Evolutionary conservation across 2,113 vertebrate species (phyloP).

Genomic region (Grammomys dolichurus): DNA sequence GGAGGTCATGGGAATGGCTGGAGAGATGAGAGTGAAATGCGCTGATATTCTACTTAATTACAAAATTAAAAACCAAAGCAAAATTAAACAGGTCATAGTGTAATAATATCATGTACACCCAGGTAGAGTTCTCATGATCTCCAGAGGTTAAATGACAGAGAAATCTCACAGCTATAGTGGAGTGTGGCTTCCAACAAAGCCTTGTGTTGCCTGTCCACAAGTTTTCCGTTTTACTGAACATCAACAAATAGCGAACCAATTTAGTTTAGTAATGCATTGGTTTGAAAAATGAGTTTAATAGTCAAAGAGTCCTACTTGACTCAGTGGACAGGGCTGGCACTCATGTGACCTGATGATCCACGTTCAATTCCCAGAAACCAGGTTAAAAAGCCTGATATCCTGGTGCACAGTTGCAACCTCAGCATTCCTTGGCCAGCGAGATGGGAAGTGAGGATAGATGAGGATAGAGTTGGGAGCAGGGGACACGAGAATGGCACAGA

Average conservation of each 20-base stretch:
- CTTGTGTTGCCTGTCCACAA: neutral
- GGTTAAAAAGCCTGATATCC: too few species aligned
- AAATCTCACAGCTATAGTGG: neutral
- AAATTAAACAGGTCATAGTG: neutral
- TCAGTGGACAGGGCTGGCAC: neutral
- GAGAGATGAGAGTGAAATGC: neutral
- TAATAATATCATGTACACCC: neutral
- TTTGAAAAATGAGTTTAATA: neutral
- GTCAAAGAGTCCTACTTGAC: neutral
- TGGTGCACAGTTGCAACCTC: neutral
- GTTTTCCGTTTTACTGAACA: neutral
- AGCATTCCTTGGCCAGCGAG: neutral
- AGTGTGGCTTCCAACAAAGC: neutral
- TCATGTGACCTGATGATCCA: neutral
- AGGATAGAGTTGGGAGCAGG: neutral
- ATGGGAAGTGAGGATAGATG: too few species aligned
- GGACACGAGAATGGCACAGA: neutral
- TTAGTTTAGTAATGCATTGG: neutral
- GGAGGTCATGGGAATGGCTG: neutral
- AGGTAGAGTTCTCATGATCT: neutral
- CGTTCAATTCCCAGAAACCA: neutral
- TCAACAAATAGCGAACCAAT: neutral
- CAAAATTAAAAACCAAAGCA: neutral
- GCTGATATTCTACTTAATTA: neutral
- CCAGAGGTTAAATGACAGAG: neutral